Conservation (phyloP, 2,888 invertebrate genomes). For the Drosophila cracens region DNA sequence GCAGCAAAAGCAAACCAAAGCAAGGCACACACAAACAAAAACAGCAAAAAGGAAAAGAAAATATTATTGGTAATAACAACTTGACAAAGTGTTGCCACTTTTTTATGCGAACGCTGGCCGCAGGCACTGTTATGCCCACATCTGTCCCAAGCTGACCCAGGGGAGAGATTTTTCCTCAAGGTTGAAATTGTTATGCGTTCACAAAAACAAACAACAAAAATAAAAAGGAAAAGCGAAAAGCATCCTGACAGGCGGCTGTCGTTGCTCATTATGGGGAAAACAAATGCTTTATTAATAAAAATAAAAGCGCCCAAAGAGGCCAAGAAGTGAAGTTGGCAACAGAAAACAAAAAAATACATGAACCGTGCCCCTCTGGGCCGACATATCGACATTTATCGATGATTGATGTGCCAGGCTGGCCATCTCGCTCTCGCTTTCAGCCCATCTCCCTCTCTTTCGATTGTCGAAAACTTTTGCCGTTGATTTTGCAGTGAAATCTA, state of each 20-base stretch:
- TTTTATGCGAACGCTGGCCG: constrained; percentile 44
- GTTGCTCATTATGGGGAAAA: constrained; percentile 78
- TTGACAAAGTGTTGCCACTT: constrained; percentile 77
- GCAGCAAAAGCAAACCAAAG: constrained; percentile 20
- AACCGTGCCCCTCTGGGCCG: constrained; percentile 33
- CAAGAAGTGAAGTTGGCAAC: constrained; percentile 60
- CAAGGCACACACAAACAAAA: constrained; percentile 12
- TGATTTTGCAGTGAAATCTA: constrained; percentile 75
- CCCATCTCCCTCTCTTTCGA: not conserved
- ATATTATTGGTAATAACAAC: constrained; percentile 77
- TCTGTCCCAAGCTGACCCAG: constrained; percentile 37
- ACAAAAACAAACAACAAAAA: constrained; percentile 22
- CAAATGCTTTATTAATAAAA: constrained; percentile 81
- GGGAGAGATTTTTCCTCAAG: constrained; percentile 60
- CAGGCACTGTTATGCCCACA: constrained; percentile 23
- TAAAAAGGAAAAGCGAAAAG: constrained; percentile 30
- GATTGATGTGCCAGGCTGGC: constrained; percentile 65
- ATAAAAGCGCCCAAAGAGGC: constrained; percentile 62
- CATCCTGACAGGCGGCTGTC: constrained; percentile 78
- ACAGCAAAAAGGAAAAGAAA: constrained; percentile 28
- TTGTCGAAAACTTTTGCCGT: constrained; percentile 64
- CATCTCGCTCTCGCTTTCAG: constrained; percentile 4
- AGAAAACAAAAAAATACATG: constrained; percentile 16
- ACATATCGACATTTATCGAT: constrained; percentile 77
- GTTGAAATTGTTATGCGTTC: constrained; percentile 43